A percentile compares a stretch with the other conserved stretches of the same genome.
Evolutionary conservation across 2,888 invertebrate species (phyloP).

Genomic region (Lasioglossum zephyrum): DNA sequence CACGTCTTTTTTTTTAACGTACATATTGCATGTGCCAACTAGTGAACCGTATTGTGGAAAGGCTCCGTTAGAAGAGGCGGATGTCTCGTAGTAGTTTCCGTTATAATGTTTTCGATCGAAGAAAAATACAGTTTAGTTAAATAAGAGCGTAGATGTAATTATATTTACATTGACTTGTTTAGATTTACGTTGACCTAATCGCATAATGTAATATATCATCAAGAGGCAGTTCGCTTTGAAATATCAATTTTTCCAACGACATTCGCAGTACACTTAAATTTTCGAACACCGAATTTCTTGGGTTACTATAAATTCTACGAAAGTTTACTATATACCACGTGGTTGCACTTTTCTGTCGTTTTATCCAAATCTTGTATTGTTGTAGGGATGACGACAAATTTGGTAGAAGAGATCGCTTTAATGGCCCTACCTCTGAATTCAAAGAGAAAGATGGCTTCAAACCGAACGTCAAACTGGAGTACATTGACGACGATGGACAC

Average conservation of each 20-base stretch:
- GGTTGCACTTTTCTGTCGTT: not conserved
- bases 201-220: conserved; percentile 69
- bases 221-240: conserved; percentile 20
- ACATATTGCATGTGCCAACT: conserved; percentile 33
- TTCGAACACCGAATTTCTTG: conserved; percentile 66
- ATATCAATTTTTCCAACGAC: conserved; percentile 13
- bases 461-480: conserved; percentile 97
- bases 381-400: conserved; percentile 92
- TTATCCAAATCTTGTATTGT: conserved; percentile 32
- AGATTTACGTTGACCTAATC: conserved; percentile 59
- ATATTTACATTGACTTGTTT: conserved; percentile 56
- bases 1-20: not conserved
- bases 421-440: conserved; percentile 95
- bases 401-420: conserved; percentile 90
- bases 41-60: not conserved
- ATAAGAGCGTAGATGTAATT: conserved; percentile 15
- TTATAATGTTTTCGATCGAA: not conserved
- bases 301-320: conserved; percentile 33
- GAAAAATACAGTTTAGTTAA: not conserved
- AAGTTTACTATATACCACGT: not conserved
- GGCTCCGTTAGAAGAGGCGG: not conserved
- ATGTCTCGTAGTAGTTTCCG: conserved; percentile 1
- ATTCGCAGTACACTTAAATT: conserved; percentile 46
- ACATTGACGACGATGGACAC: conserved; percentile 98
- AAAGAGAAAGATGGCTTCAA: conserved; percentile 95